Evolutionary conservation across 2,888 invertebrate genomes (phyloP).

Genomic region (Cephus sareptanus): DNA sequence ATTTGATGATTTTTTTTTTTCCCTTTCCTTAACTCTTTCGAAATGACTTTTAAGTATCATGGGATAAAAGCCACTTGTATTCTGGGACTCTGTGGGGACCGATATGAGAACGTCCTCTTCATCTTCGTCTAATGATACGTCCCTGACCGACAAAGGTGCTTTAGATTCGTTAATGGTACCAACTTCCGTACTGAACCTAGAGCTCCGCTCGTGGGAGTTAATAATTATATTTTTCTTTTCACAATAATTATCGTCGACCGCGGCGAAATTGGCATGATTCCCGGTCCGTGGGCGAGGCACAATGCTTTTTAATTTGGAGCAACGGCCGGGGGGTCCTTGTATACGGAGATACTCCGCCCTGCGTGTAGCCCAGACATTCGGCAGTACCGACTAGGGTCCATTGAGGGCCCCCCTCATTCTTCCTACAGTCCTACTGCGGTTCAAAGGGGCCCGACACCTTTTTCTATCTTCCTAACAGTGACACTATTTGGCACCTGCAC

Average conservation of each 20-base stretch:
- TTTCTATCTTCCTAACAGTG: conserved; percentile 16
- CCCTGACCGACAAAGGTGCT: conserved; percentile 8
- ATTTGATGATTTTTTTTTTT: too few relatives aligned
- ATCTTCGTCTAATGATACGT: conserved; percentile 13
- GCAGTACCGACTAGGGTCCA: background rate
- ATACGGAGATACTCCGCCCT: background rate
- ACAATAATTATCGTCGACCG: conserved; percentile 16
- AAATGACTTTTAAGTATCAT: background rate
- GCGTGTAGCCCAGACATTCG: background rate
- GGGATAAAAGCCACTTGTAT: background rate
- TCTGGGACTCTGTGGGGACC: background rate
- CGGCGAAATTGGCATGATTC: conserved; percentile 19
- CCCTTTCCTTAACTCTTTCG: background rate
- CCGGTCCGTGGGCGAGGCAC: conserved; percentile 8
- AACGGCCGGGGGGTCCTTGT: conserved; percentile 12
- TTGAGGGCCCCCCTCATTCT: background rate
- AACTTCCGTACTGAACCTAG: conserved; percentile 11
- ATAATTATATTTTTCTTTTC: conserved; percentile 10
- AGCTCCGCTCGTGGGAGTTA: background rate
- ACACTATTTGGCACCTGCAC: conserved; percentile 41
- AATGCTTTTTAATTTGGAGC: conserved; percentile 21
- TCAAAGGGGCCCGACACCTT: conserved; percentile 17
- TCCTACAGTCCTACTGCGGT: background rate
- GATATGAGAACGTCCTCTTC: background rate
- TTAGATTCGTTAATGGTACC: conserved; percentile 8